Evolutionary conservation across 2,797 vertebrate genomes (phyloP).

Genomic region (Rhabdomys pumilio): DNA sequence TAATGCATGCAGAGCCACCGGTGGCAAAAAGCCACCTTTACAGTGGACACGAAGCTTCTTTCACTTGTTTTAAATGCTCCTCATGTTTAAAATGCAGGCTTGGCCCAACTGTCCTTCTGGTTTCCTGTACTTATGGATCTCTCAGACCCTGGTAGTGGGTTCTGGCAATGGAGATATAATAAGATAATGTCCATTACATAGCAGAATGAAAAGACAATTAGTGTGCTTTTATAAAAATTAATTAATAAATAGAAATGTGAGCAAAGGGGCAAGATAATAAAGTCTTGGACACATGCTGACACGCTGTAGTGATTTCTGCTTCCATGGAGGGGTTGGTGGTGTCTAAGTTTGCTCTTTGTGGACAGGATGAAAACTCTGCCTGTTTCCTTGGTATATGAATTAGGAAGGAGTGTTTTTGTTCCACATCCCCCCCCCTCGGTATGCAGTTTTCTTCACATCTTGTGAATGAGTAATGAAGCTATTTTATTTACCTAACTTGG

Average conservation of each 20-base stretch:
- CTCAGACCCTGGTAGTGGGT: not conserved
- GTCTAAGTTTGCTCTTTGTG: not conserved
- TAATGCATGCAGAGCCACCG: conserved; percentile 28
- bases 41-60: not conserved
- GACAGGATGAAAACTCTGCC: not conserved
- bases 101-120: not conserved
- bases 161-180: not conserved
- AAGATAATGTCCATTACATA: not conserved
- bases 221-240: not conserved
- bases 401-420: not conserved
- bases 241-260: not conserved
- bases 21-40: not conserved
- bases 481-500: conserved; percentile 42
- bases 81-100: conserved; percentile 24
- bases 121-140: not conserved
- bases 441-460: not conserved
- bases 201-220: not conserved
- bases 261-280: not conserved
- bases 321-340: not conserved
- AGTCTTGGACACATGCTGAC: not conserved
- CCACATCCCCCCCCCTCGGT: not conserved
- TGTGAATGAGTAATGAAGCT: not conserved
- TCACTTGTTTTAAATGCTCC: conserved; percentile 9
- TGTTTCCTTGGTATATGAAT: not conserved
- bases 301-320: not conserved